Conservation (phyloP, 1,140 invertebrate genomes). For the Diploscapter pachys region DNA sequence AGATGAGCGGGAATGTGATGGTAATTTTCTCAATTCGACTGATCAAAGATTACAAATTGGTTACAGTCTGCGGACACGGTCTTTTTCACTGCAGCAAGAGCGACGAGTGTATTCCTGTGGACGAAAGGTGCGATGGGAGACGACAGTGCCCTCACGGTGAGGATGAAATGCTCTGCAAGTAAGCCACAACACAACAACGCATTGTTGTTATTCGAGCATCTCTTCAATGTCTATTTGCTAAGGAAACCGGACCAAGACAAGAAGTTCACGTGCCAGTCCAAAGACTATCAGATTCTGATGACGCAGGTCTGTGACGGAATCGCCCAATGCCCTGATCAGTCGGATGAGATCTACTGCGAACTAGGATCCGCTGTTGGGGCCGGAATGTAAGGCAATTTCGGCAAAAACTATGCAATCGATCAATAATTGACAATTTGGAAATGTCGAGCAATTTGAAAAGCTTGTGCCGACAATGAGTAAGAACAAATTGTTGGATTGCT, state of each 20-base stretch:
- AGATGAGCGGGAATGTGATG: conserved; percentile 53
- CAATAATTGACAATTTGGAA: neutral
- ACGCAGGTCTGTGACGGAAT: conserved; percentile 39
- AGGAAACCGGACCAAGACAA: conserved; percentile 28
- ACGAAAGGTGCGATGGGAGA: conserved; percentile 50
- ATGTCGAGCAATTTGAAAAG: neutral
- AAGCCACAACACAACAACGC: neutral
- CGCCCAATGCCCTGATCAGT: conserved; percentile 32
- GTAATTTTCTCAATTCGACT: conserved; percentile 25
- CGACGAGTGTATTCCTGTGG: conserved; percentile 47
- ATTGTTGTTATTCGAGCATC: conserved; percentile 36
- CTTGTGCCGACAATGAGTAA: neutral
- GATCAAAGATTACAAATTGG: neutral
- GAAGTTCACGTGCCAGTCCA: conserved; percentile 30
- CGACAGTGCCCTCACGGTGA: conserved; percentile 53
- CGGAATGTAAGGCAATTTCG: conserved; percentile 9
- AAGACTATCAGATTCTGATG: conserved; percentile 24
- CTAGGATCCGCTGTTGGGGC: conserved; percentile 1
- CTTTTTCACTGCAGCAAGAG: conserved; percentile 54
- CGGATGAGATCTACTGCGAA: conserved; percentile 40
- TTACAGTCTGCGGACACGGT: conserved; percentile 49
- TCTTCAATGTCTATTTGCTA: conserved; percentile 8
- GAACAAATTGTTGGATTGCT: conserved; percentile 2
- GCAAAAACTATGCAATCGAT: neutral
- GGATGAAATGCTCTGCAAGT: conserved; percentile 55